A percentile compares a stretch with the other conserved stretches of the same genome.
Conservation (phyloP, 2,888 invertebrate species). For the Autographa pulchrina region DNA sequence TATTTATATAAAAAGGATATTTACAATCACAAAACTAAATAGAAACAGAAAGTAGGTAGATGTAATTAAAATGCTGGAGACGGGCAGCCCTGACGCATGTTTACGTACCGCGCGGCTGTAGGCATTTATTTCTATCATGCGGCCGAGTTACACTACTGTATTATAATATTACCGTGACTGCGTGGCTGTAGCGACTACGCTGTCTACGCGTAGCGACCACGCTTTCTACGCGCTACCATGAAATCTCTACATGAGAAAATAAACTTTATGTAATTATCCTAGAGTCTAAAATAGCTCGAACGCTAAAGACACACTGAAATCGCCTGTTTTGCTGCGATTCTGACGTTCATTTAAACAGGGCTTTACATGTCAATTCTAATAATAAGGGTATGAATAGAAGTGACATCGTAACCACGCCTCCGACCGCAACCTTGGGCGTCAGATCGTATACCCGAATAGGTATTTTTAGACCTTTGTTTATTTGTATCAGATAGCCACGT, state of each 20-base stretch:
- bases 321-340: neutral
- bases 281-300: neutral
- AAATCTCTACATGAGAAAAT: neutral
- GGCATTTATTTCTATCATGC: no score
- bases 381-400: constrained; percentile 27
- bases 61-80: no score
- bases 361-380: constrained; percentile 35
- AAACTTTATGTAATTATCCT: neutral
- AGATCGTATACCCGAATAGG: constrained; percentile 29
- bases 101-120: no score
- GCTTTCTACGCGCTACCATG: neutral
- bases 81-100: no score
- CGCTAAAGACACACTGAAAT: neutral
- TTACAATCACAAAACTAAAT: no score
- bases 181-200: neutral
- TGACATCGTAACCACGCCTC: constrained; percentile 53
- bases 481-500: constrained; percentile 48
- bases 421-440: constrained; percentile 59
- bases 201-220: neutral
- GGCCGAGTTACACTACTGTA: no score
- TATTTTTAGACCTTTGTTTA: constrained; percentile 49
- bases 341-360: neutral
- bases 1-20: no score
- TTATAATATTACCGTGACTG: no score
- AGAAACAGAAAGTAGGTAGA: no score